These are phyloP conservation scores for Hemithea aestivaria DNA, from an alignment of 2,888 invertebrate species.

Conservation along the genomic window DNA sequence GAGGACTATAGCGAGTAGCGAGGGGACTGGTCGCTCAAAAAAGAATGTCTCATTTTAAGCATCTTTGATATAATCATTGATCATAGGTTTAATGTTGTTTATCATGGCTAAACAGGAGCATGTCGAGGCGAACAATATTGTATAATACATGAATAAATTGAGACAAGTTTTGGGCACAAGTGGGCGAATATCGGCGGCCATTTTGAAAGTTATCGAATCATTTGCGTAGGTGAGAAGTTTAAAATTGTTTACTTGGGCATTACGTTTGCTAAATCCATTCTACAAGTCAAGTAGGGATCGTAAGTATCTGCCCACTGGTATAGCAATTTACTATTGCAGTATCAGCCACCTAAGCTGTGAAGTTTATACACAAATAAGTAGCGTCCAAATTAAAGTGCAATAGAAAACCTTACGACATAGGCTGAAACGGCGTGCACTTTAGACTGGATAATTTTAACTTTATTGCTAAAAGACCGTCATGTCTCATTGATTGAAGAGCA, in stretches of 20 bases:
- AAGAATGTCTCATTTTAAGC: too few species aligned
- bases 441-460: too few species aligned
- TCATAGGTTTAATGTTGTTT: slow-evolving; percentile 16
- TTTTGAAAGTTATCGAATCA: slow-evolving; percentile 57
- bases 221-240: slow-evolving; percentile 62
- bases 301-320: background rate
- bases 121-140: slow-evolving; percentile 27
- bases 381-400: too few species aligned
- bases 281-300: slow-evolving; percentile 5
- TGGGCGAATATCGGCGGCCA: slow-evolving; percentile 64
- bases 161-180: slow-evolving; percentile 44
- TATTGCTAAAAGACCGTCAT: too few species aligned
- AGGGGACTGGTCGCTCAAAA: too few species aligned
- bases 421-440: too few species aligned
- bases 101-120: slow-evolving; percentile 30
- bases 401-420: too few species aligned
- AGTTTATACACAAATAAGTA: too few species aligned
- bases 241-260: slow-evolving; percentile 38
- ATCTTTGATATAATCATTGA: too few species aligned
- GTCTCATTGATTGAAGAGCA: too few species aligned
- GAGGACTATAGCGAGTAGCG: too few species aligned
- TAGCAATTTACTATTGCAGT: background rate
- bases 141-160: slow-evolving; percentile 33
- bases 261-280: slow-evolving; percentile 24
- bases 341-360: too few species aligned